Evolutionary conservation across 2,797 vertebrate species (phyloP).

Genomic region (Lindbergichthys nudifrons): DNA sequence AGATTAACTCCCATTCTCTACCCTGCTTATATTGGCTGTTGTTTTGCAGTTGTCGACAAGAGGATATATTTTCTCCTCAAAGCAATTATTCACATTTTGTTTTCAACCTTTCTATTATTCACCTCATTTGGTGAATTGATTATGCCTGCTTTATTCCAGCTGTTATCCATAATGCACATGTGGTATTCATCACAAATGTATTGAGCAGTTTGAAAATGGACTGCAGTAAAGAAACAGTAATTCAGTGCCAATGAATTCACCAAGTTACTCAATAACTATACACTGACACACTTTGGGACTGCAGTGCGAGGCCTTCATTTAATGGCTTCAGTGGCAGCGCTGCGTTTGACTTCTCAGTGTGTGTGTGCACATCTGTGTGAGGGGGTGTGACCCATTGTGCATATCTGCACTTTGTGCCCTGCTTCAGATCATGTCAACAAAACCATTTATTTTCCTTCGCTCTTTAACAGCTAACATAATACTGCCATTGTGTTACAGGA

Average conservation of each 20-base stretch:
- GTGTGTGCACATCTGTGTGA: constrained; percentile 16
- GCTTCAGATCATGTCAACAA: constrained; percentile 53
- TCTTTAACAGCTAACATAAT: constrained; percentile 31
- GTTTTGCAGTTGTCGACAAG: constrained; percentile 27
- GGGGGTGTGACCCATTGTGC: constrained; percentile 42
- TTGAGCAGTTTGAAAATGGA: constrained; percentile 18
- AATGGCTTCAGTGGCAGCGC: constrained; percentile 1
- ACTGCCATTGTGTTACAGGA: constrained; percentile 28
- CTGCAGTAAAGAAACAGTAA: constrained; percentile 4
- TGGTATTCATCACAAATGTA: constrained; percentile 19
- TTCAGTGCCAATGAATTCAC: constrained; percentile 8
- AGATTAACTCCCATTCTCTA: constrained; percentile 50
- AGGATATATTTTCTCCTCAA: constrained; percentile 4
- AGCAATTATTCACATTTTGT: background rate
- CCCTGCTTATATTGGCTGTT: constrained; percentile 41
- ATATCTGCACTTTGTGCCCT: constrained; percentile 27
- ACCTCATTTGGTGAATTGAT: background rate
- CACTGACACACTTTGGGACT: background rate
- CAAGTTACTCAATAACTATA: background rate
- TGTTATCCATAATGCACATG: constrained; percentile 11
- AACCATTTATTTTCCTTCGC: constrained; percentile 42
- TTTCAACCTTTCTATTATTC: constrained; percentile 11
- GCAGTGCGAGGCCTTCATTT: constrained; percentile 4
- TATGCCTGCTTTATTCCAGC: constrained; percentile 6
- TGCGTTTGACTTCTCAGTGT: constrained; percentile 9